phyloP scores from a whole-genome alignment of 2,797 vertebrate genomes.

The Hemibagrus guttatus region DNA sequence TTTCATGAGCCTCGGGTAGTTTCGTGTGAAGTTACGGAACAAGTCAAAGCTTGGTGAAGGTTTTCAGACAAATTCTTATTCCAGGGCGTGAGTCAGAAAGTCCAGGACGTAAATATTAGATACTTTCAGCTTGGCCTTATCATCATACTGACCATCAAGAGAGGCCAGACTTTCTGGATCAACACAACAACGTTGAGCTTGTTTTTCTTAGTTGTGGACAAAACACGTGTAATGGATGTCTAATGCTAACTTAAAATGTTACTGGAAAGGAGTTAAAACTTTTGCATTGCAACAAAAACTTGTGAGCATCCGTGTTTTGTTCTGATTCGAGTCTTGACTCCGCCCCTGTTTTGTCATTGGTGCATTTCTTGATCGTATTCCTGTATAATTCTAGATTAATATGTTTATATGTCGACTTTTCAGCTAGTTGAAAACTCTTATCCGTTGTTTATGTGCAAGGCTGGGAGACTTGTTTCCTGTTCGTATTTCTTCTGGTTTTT shows the following conservation, averaged over 20 bases:
- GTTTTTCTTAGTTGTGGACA: not conserved
- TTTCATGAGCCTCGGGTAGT: not conserved
- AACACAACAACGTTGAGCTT: not conserved
- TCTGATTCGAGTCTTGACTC: not conserved
- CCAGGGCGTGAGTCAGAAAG: not conserved
- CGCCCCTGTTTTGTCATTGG: not conserved
- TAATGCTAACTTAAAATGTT: not conserved
- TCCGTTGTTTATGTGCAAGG: not conserved
- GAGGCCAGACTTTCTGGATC: not conserved
- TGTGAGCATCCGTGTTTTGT: not conserved
- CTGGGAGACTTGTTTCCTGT: not conserved
- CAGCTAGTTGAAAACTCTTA: not conserved
- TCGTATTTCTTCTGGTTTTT: not conserved
- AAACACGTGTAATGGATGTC: not conserved
- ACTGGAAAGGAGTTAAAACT: not conserved
- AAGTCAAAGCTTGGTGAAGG: not conserved
- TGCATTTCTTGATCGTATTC: not conserved
- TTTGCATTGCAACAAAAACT: not conserved
- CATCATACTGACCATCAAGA: not conserved
- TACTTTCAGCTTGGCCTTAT: not conserved
- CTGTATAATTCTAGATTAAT: not conserved
- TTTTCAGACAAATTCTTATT: not conserved
- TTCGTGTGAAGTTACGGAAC: not conserved
- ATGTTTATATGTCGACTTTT: not conserved
- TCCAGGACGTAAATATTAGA: slow-evolving; percentile 15